Conservation (phyloP, 2,888 invertebrate species). For the Sussaba pulchella region DNA sequence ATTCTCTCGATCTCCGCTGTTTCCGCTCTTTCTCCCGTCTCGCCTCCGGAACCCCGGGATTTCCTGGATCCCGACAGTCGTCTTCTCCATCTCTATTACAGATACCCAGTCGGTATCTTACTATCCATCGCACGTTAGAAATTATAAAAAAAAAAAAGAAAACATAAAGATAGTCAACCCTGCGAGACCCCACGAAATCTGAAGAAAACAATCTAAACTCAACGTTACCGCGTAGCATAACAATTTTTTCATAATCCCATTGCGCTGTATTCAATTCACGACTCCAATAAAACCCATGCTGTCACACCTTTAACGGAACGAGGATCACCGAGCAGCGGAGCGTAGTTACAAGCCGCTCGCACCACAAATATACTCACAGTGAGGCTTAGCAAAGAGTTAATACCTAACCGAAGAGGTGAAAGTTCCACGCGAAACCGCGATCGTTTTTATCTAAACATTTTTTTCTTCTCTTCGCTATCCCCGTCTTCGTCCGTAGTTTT, state of each 20-base stretch:
- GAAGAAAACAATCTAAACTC: too few relatives aligned
- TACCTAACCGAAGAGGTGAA: conserved; percentile 58
- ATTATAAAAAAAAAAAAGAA: neutral
- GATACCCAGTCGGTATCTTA: neutral
- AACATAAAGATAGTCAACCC: too few relatives aligned
- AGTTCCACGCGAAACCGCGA: conserved; percentile 60
- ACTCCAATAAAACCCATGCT: neutral
- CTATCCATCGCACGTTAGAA: neutral
- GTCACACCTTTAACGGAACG: conserved; percentile 37
- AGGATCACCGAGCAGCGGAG: neutral
- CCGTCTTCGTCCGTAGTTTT: conserved; percentile 22
- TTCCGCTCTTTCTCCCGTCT: neutral
- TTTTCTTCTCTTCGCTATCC: conserved; percentile 41
- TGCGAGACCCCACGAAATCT: too few relatives aligned
- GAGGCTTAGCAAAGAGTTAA: conserved; percentile 39
- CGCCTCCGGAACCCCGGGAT: neutral
- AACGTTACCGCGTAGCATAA: neutral
- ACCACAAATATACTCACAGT: conserved; percentile 3
- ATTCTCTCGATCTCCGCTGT: conserved; percentile 25
- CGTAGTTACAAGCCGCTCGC: neutral
- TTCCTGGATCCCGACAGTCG: neutral
- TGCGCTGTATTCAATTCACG: neutral
- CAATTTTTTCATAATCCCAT: conserved; percentile 19
- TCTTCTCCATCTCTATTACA: neutral
- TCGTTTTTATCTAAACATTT: conserved; percentile 60